phyloP scores from a whole-genome alignment of 2,797 vertebrate species.

The Octomys mimax region DNA sequence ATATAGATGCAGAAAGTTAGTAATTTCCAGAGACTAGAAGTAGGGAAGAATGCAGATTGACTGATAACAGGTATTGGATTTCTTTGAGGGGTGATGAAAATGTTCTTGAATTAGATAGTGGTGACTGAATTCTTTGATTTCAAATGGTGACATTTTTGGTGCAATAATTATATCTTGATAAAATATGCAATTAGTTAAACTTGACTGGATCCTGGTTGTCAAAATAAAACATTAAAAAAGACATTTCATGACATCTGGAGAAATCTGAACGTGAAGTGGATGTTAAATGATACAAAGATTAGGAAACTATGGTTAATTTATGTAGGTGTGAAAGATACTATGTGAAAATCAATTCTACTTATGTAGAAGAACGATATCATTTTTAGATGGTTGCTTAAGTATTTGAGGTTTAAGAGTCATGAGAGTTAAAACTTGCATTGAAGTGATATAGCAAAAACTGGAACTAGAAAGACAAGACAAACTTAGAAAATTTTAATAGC shows the following conservation, averaged over 20 bases:
- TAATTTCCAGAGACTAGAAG: background rate
- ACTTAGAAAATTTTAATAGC: background rate
- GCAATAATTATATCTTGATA: constrained; percentile 55
- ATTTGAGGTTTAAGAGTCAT: constrained; percentile 53
- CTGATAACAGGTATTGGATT: background rate
- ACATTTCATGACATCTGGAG: constrained; percentile 50
- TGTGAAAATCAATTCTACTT: background rate
- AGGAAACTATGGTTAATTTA: constrained; percentile 50
- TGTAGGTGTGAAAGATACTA: background rate
- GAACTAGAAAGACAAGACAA: background rate
- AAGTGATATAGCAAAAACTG: constrained; percentile 13
- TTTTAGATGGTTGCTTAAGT: constrained; percentile 45
- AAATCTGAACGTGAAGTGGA: constrained; percentile 60
- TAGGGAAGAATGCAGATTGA: background rate
- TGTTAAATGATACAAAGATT: constrained; percentile 52
- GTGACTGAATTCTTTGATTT: background rate
- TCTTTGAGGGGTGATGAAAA: background rate
- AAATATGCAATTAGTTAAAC: constrained; percentile 68
- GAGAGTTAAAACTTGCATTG: constrained; percentile 14
- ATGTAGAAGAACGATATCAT: constrained; percentile 25
- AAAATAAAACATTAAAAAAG: constrained; percentile 69
- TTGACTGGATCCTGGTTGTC: constrained; percentile 48
- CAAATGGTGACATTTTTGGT: background rate
- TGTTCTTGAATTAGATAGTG: background rate
- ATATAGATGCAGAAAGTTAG: background rate